Percentiles rank a stretch among this genome's conserved stretches.
Evolutionary conservation across 2,888 invertebrate genomes (phyloP).

Genomic region (Epirrhoe alternata): DNA sequence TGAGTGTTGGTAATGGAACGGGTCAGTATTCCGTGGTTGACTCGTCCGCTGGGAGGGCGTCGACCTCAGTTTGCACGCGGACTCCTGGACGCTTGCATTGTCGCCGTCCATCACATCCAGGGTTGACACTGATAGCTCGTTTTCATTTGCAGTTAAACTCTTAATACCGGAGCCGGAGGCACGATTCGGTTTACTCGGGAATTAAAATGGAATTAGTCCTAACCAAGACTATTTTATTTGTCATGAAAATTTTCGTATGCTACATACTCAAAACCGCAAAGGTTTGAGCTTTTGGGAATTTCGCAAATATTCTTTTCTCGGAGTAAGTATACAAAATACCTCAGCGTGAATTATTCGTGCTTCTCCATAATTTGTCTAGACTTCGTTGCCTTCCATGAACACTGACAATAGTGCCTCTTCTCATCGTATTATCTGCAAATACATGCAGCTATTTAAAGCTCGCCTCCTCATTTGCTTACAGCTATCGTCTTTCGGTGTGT

Average conservation of each 20-base stretch:
- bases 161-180: constrained; percentile 11
- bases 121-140: constrained; percentile 51
- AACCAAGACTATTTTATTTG: constrained; percentile 21
- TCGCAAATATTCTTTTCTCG: constrained; percentile 5
- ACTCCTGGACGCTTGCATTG: constrained; percentile 71
- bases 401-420: constrained; percentile 16
- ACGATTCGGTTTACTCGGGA: constrained; percentile 12
- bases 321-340: neutral
- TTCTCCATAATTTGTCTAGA: neutral
- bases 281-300: constrained; percentile 9
- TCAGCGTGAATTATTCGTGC: neutral
- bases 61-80: constrained; percentile 69
- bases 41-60: constrained; percentile 66
- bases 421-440: constrained; percentile 24
- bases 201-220: constrained; percentile 24
- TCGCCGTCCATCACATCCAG: constrained; percentile 59
- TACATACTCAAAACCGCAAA: too few relatives aligned
- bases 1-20: constrained; percentile 55
- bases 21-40: constrained; percentile 74
- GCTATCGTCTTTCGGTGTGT: constrained; percentile 23
- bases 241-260: neutral
- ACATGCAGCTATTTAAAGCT: constrained; percentile 30
- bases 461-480: constrained; percentile 20
- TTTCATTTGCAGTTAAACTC: constrained; percentile 20
- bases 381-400: constrained; percentile 12